Conservation (phyloP, 1,140 invertebrate species). For the Zaprionus tsacasi region DNA sequence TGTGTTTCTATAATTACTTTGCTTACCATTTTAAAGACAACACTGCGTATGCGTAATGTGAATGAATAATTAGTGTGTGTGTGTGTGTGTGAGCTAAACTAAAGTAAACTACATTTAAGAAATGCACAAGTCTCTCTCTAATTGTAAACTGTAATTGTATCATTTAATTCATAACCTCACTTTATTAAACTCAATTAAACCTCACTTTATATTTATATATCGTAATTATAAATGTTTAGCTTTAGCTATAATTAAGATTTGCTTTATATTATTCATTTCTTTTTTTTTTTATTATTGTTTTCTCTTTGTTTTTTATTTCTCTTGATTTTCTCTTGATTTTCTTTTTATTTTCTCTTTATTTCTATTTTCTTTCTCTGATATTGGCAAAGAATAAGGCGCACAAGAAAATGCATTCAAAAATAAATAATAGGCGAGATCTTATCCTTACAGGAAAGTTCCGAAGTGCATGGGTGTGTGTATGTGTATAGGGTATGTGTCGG, state of each 20-base stretch:
- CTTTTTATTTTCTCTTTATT: slow-evolving; percentile 19
- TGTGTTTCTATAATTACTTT: slow-evolving; percentile 42
- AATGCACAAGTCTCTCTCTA: slow-evolving; percentile 79
- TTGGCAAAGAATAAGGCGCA: slow-evolving; percentile 70
- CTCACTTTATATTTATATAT: background rate
- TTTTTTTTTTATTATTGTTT: slow-evolving; percentile 2
- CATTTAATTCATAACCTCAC: slow-evolving; percentile 16
- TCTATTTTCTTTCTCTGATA: slow-evolving; percentile 33
- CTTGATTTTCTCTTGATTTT: slow-evolving; percentile 7
- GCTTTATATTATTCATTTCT: slow-evolving; percentile 12
- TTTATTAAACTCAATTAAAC: background rate
- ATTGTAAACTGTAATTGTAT: slow-evolving; percentile 46
- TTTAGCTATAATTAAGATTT: too few species aligned
- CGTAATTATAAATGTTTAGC: slow-evolving; percentile 31
- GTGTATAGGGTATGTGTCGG: slow-evolving; percentile 21
- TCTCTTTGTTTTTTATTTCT: slow-evolving; percentile 20
- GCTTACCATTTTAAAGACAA: slow-evolving; percentile 44
- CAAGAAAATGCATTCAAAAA: slow-evolving; percentile 56
- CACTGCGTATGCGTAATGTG: slow-evolving; percentile 56
- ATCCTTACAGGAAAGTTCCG: slow-evolving; percentile 80
- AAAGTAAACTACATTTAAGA: slow-evolving; percentile 78
- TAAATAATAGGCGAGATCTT: slow-evolving; percentile 75
- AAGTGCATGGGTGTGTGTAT: slow-evolving; percentile 58
- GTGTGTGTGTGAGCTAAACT: slow-evolving; percentile 45
- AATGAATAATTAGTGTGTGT: slow-evolving; percentile 33